A percentile compares a stretch with the other conserved stretches of the same genome.
phyloP scores from a whole-genome alignment of 2,888 invertebrate species.

The Drosophila prostipennis region DNA sequence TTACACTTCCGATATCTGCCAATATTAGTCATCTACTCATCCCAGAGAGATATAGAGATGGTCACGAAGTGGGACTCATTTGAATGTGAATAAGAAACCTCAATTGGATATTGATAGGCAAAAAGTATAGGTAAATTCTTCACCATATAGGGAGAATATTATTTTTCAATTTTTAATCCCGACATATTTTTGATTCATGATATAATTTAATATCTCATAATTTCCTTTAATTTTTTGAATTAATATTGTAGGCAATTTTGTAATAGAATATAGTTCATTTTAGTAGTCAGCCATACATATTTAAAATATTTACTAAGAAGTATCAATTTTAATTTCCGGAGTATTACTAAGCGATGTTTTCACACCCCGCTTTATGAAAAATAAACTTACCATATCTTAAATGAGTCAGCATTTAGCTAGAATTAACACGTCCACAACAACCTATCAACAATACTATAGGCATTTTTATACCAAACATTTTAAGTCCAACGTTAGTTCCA shows the following conservation, averaged over 20 bases:
- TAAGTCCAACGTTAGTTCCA: conserved; percentile 1
- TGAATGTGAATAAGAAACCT: conserved; percentile 15
- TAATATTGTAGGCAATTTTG: too few species aligned
- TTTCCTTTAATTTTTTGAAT: too few species aligned
- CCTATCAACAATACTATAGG: conserved; percentile 10
- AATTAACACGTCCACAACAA: conserved; percentile 42
- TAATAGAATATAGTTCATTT: too few species aligned
- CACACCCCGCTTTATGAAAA: conserved; percentile 8
- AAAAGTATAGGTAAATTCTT: background rate
- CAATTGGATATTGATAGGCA: conserved; percentile 11
- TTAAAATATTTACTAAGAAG: too few species aligned
- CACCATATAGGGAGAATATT: background rate
- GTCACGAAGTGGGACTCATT: conserved; percentile 12
- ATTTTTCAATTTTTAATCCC: background rate
- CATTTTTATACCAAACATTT: conserved; percentile 8
- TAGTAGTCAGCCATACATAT: too few species aligned
- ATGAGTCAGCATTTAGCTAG: conserved; percentile 45
- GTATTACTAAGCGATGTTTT: conserved; percentile 3
- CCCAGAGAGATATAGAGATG: background rate
- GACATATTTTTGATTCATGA: too few species aligned
- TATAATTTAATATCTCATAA: too few species aligned
- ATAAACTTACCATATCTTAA: conserved; percentile 12
- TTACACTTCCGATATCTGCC: conserved; percentile 52
- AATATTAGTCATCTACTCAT: conserved; percentile 51
- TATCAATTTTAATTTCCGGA: background rate